Evolutionary conservation across 2,797 vertebrate genomes (phyloP).

Genomic region (Amazona finschi): DNA sequence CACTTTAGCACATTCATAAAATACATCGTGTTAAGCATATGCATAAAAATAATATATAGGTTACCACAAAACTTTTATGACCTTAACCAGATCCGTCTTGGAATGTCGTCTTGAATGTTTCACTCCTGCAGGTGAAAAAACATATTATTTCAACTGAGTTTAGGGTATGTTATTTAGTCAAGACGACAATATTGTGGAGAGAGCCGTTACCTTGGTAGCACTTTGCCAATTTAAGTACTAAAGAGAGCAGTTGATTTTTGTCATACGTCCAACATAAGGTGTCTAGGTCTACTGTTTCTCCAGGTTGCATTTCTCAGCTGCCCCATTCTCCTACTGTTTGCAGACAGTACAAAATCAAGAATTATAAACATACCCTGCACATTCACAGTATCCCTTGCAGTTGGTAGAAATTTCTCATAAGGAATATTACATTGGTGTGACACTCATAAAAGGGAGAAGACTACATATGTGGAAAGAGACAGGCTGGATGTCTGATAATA

Average conservation of each 20-base stretch:
- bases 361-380: fast-evolving
- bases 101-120: constrained; percentile 64
- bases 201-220: constrained; percentile 57
- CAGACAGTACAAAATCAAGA: neutral
- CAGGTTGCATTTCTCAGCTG: neutral
- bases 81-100: constrained; percentile 67
- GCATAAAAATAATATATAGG: constrained; percentile 79
- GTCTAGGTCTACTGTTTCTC: neutral
- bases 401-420: neutral
- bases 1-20: constrained; percentile 68
- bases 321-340: neutral
- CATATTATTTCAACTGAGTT: constrained; percentile 59
- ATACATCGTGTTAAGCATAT: constrained; percentile 65
- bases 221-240: neutral
- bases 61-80: constrained; percentile 71
- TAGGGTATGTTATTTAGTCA: constrained; percentile 27
- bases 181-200: constrained; percentile 49
- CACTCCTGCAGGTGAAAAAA: constrained; percentile 78
- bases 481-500: neutral
- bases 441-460: neutral
- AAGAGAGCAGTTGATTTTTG: neutral
- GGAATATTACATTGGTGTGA: fast-evolving
- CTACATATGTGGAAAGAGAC: fast-evolving
- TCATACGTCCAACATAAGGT: neutral
- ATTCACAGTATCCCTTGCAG: neutral